Percentiles rank a stretch among this genome's conserved stretches.
Conservation (phyloP, 2,888 invertebrate species). For the Torymus auratus region DNA sequence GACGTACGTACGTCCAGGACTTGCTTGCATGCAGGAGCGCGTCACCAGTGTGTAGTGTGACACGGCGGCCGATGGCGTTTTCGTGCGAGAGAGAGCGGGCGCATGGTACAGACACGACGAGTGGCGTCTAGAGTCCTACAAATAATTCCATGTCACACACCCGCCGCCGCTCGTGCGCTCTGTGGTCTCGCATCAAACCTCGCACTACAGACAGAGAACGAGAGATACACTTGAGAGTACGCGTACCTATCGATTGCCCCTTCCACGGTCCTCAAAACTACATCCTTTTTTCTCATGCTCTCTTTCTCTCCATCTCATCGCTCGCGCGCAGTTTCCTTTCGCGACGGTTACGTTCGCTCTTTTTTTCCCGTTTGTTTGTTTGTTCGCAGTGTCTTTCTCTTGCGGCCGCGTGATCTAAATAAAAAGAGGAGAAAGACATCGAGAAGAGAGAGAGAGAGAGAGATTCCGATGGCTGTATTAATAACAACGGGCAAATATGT, state of each 20-base stretch:
- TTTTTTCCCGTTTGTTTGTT: too few relatives aligned
- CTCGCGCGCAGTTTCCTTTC: not conserved
- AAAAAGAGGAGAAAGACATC: not conserved
- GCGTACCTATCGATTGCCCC: not conserved
- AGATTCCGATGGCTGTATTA: slow-evolving; percentile 53
- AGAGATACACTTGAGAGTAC: too few relatives aligned
- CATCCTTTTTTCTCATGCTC: not conserved
- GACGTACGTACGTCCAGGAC: too few relatives aligned
- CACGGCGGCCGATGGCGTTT: not conserved
- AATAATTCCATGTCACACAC: slow-evolving; percentile 67
- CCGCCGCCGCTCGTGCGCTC: not conserved
- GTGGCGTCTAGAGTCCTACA: slow-evolving; percentile 62
- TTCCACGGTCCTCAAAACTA: not conserved
- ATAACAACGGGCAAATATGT: slow-evolving; percentile 59
- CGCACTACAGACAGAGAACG: not conserved
- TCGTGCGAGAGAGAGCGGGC: slow-evolving; percentile 1
- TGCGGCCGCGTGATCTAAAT: too few relatives aligned
- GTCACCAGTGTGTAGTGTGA: too few relatives aligned
- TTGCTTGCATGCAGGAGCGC: too few relatives aligned
- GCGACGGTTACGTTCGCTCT: not conserved
- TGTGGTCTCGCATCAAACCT: slow-evolving; percentile 28
- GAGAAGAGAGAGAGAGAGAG: slow-evolving; percentile 12
- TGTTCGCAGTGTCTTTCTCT: too few relatives aligned
- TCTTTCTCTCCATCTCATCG: not conserved
- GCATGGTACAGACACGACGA: slow-evolving; percentile 37